Conservation (phyloP, 35 echinoderm and acorn worm genomes). For the Ophiothrix spiculata region DNA sequence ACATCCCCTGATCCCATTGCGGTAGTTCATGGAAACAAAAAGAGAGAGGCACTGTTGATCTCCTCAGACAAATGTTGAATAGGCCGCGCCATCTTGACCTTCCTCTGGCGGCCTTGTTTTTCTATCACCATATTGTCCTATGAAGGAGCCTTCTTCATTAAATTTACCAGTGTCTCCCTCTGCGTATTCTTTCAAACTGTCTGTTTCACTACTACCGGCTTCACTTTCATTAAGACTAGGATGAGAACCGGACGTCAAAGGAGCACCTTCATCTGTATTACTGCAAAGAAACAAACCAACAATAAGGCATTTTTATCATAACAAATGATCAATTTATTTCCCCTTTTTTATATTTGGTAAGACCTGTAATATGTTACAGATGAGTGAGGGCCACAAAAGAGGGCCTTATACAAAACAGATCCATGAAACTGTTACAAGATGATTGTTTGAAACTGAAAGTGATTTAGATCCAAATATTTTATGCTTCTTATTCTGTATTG, state of each 20-base stretch:
- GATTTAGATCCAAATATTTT: too few relatives aligned
- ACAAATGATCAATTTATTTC: too few relatives aligned
- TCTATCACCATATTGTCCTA: slow-evolving; percentile 83
- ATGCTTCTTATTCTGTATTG: too few relatives aligned
- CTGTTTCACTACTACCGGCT: slow-evolving; percentile 67
- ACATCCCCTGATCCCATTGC: neutral
- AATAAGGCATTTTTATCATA: too few relatives aligned
- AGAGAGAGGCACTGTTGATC: neutral
- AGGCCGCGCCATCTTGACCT: slow-evolving; percentile 47
- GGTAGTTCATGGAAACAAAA: neutral
- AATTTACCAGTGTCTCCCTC: slow-evolving; percentile 79
- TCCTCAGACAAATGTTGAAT: slow-evolving; percentile 78
- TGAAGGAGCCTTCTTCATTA: slow-evolving; percentile 86
- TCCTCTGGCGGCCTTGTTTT: slow-evolving; percentile 45
- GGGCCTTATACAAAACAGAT: too few relatives aligned
- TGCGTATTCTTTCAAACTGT: slow-evolving; percentile 85
- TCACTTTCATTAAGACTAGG: slow-evolving; percentile 71
- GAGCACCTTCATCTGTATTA: slow-evolving; percentile 29
- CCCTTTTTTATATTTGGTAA: too few relatives aligned
- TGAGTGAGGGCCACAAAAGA: too few relatives aligned
- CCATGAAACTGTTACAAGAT: too few relatives aligned
- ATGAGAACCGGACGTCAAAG: slow-evolving; percentile 48
- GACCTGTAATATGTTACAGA: too few relatives aligned
- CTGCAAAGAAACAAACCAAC: slow-evolving; percentile 10
- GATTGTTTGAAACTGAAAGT: too few relatives aligned